These are phyloP conservation scores for Schizothorax lantsangensis DNA, from an alignment of 2,797 vertebrate species.

Conservation along the genomic window DNA sequence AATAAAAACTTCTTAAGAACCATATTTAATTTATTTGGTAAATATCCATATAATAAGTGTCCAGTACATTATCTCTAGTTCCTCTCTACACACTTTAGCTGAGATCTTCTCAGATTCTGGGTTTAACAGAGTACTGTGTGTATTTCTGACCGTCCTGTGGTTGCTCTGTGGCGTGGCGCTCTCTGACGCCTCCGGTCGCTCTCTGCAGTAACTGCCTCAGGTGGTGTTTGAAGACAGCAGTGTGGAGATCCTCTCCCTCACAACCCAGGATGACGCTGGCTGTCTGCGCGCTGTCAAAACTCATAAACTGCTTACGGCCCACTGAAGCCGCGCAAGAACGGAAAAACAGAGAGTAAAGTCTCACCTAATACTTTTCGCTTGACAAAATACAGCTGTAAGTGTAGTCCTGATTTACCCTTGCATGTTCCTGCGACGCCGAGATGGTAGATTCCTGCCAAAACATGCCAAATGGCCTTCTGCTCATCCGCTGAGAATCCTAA, in stretches of 20 bases:
- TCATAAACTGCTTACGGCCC: conserved; percentile 92
- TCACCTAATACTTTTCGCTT: conserved; percentile 16
- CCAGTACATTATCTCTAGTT: neutral
- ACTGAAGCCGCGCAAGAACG: conserved; percentile 73
- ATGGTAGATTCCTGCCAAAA: conserved; percentile 92
- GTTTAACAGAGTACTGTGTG: neutral
- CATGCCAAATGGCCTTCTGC: conserved; percentile 87
- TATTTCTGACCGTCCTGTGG: conserved; percentile 72
- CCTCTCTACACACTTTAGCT: neutral
- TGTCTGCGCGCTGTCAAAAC: conserved; percentile 83
- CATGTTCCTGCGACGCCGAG: conserved; percentile 90
- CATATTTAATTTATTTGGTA: neutral
- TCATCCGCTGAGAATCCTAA: conserved; percentile 83
- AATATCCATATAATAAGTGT: neutral
- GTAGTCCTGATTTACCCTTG: conserved; percentile 81
- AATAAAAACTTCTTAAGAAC: neutral
- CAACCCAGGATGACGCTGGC: conserved; percentile 88
- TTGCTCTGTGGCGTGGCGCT: conserved; percentile 53
- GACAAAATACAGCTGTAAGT: neutral
- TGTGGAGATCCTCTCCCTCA: conserved; percentile 88
- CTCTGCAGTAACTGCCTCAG: conserved; percentile 87
- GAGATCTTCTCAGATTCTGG: neutral
- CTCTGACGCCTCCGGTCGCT: conserved; percentile 75
- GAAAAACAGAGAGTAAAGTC: neutral
- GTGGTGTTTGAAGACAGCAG: conserved; percentile 94